These are phyloP conservation scores for Leuciscus idus DNA, from an alignment of 2,113 vertebrate genomes.

Conservation along the genomic window DNA sequence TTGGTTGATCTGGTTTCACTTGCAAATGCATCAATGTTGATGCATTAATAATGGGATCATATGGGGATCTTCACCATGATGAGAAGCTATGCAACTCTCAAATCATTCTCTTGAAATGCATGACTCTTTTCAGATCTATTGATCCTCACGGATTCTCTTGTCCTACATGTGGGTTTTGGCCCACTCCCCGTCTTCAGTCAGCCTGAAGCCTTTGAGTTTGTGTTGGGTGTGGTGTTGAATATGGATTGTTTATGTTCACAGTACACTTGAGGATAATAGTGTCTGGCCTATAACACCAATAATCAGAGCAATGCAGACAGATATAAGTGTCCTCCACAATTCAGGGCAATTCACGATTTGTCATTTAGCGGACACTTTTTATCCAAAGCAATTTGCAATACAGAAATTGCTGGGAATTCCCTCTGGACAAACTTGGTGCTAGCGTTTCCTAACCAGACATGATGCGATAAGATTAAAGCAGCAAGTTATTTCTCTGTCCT, in stretches of 20 bases:
- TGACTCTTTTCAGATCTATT: constrained; percentile 5
- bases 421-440: background rate
- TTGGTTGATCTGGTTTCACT: background rate
- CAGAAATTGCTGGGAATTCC: constrained; percentile 6
- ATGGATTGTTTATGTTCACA: constrained; percentile 30
- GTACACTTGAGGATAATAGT: constrained; percentile 39
- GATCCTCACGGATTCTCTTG: background rate
- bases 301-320: constrained; percentile 18
- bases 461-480: background rate
- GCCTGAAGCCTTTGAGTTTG: constrained; percentile 26
- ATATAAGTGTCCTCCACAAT: constrained; percentile 29
- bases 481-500: background rate
- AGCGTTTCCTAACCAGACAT: background rate
- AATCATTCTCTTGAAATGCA: constrained; percentile 12
- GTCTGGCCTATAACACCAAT: constrained; percentile 35
- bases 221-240: constrained; percentile 25
- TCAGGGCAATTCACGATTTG: background rate
- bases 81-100: background rate
- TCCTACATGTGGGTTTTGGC: background rate
- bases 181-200: background rate
- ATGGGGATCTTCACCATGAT: background rate
- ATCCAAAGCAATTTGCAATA: constrained; percentile 20
- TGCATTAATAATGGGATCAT: background rate
- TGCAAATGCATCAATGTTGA: background rate
- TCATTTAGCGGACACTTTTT: constrained; percentile 22